Base-by-base conservation (phyloP, 1,140 invertebrate species). In the Bombus difficillimus region DNA sequence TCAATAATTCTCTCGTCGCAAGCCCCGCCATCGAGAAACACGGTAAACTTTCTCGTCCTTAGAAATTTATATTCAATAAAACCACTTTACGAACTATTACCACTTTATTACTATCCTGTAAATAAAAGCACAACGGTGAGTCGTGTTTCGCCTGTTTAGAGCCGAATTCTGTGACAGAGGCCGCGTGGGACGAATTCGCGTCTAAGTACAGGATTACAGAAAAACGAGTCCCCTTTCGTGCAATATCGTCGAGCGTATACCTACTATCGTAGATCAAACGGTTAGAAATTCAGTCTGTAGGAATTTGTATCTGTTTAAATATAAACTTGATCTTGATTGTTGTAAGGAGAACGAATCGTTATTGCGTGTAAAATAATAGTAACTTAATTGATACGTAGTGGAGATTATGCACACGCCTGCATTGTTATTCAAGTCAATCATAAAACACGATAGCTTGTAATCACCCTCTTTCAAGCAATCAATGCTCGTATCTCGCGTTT, bases 41-140 rank as follows among this genome's bases (percentile, higher is more conserved):
- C 39, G 3, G 22, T 15, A 9, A 84, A 43, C 43, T 72, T 80
- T 2, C 47, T n/a, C 66, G 68, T 32, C 53, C 59, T 85, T 85
- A 80, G 59, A 85, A 72, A 85, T 79, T 80, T 80, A 85, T 85
- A 80, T 85, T 73, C 76, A 37, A 85, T 85, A 80, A 85, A 80
- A 85, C 77, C 53, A 69, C n/a, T 79, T 59, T 39, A 2, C 68
- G 1, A 41, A 64, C 64, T 28, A 34, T 41, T 71, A 53, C 47
- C 47, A 22, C 47, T 53, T 22, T 53, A 53, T 53, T 53, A 53
- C 47, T 53, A 53, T 13, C 43, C 37, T 64, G 83, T 53, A 28
- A 73, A 72, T 79, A 73, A 72, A 72, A 73, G 22, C 83, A 18
- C 32, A 32, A 10, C 22, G 9, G 28, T 32, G 37, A 39, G 66